Evolutionary conservation across 2,797 vertebrate genomes (phyloP), one percentile per base, ranked within the genome.

Genomic region (Esox lucius): DNA sequence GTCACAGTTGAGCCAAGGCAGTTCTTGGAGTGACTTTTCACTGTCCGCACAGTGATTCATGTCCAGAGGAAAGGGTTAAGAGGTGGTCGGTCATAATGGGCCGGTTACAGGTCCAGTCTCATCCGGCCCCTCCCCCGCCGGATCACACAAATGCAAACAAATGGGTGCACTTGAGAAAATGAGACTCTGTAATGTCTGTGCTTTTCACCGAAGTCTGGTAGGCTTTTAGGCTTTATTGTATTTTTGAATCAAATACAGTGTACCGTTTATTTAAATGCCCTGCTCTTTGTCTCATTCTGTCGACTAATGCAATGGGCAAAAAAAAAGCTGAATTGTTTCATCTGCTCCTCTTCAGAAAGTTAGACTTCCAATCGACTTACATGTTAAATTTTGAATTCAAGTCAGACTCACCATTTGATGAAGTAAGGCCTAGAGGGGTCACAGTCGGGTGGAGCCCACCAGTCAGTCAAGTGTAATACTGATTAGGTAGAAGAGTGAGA

Each of bases 1-100:
- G 71, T 22, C 67, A 35, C 53, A 5, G 70, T 31, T 77, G 22
- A 68, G 6, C 49, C 12, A 3, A 62, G 76, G 39, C 24, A 62
- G 15, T 13, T 1, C 51, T 17, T 31, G 39, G 17, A 48, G 39
- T 64, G 49, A 62, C 51, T 56, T 46, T 67, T 51, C 68, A 28
- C 48, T 11, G 68, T 53, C 26, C 51, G 19, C 7, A 13, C 1
- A 16, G 46, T 19, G 26, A 53, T 33, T 33, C 31, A 70, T 56
- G 51, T 24, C 7, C 1, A 0, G 11, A 33, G 2, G 1, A 31
- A 66, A 6, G 16, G 64, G 0, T 66, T 66, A 5, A 28, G 16
- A 66, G 17, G 28, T 64, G 26, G 22, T 26, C 59, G 31, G 62
- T 31, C 26, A 33, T 66, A 33, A 35, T 33, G 15, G 4, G 31